Evolutionary conservation across 2,888 invertebrate genomes (phyloP).

Genomic region (Lasioglossum leucozonium): DNA sequence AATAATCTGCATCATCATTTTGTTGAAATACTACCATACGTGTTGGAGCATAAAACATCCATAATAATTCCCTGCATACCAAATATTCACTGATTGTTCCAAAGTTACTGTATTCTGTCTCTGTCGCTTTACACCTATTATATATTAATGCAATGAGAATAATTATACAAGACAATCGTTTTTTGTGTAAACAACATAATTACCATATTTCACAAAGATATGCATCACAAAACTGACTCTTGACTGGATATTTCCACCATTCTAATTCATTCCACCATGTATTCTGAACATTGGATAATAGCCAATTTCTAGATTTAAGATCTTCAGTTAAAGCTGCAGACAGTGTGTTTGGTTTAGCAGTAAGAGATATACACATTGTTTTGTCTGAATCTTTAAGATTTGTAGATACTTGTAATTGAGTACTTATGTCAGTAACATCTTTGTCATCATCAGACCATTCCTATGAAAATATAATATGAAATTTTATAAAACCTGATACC

Average conservation of each 20-base stretch:
- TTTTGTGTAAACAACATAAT: constrained; percentile 28
- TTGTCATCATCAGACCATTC: constrained; percentile 80
- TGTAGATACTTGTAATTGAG: constrained; percentile 5
- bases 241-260: constrained; percentile 75
- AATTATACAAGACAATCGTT: constrained; percentile 4
- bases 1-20: constrained; percentile 67
- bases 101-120: constrained; percentile 64
- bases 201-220: constrained; percentile 84
- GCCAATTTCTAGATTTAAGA: constrained; percentile 77
- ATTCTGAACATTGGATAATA: constrained; percentile 82
- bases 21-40: constrained; percentile 77
- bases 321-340: constrained; percentile 70
- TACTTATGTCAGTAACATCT: constrained; percentile 35
- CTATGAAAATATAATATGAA: constrained; percentile 52
- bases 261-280: constrained; percentile 85
- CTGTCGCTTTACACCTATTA: constrained; percentile 73
- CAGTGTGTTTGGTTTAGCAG: constrained; percentile 60
- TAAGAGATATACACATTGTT: constrained; percentile 27
- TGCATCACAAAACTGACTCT: constrained; percentile 79
- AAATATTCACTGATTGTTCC: constrained; percentile 81
- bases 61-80: constrained; percentile 80
- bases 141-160: constrained; percentile 21
- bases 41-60: constrained; percentile 81
- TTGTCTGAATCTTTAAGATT: constrained; percentile 31
- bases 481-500: neutral